A percentile compares a stretch with the other conserved stretches of the same genome.
Conservation (phyloP, 53 echinoderm and acorn worm genomes). For the Hippasteria phrygiana region DNA sequence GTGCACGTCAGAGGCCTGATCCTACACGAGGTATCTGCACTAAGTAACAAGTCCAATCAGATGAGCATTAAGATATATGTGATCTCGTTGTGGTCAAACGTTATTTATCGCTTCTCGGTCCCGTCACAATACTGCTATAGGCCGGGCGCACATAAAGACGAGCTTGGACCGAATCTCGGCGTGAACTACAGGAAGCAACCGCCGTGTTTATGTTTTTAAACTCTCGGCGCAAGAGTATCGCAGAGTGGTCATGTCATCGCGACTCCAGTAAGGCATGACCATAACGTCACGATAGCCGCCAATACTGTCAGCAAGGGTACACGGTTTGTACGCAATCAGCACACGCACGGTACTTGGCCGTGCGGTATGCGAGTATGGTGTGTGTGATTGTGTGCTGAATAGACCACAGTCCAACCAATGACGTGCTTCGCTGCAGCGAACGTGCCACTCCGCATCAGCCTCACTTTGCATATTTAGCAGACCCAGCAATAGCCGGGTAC, state of each 20-base stretch:
- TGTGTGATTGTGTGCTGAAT: constrained; percentile 32
- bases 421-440: constrained; percentile 2
- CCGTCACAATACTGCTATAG: constrained; percentile 7
- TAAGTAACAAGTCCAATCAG: constrained; percentile 18
- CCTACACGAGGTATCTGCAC: background rate
- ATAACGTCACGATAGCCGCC: constrained; percentile 40
- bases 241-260: constrained; percentile 68
- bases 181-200: constrained; percentile 42
- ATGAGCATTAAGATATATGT: constrained; percentile 2
- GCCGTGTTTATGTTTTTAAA: constrained; percentile 77
- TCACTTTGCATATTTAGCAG: constrained; percentile 70
- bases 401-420: constrained; percentile 39
- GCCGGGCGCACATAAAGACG: background rate
- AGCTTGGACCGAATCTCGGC: background rate
- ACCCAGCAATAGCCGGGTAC: constrained; percentile 55
- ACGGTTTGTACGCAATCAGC: background rate
- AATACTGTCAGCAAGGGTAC: constrained; percentile 35
- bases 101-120: constrained; percentile 8
- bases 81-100: background rate
- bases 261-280: constrained; percentile 64
- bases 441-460: constrained; percentile 56
- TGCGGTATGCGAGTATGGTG: background rate
- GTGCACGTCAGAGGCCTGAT: background rate
- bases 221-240: constrained; percentile 47
- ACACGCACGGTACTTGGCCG: background rate